Evolutionary conservation across 2,113 vertebrate genomes (phyloP).

Genomic region (Micronycteris hirsuta): DNA sequence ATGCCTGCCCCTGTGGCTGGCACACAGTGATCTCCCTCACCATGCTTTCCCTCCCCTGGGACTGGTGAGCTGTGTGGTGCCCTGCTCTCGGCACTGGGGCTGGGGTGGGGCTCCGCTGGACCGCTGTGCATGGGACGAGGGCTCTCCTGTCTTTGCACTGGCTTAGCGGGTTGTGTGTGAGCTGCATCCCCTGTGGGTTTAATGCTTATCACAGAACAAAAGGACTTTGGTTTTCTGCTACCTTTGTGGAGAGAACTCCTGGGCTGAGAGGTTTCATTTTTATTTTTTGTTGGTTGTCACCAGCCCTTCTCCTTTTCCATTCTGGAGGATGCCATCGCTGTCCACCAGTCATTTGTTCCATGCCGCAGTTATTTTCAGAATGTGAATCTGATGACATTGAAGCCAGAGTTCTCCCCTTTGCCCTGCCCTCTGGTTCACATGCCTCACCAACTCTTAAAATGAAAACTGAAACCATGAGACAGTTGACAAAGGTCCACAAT

Average conservation of each 20-base stretch:
- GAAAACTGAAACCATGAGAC: neutral
- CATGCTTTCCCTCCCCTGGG: neutral
- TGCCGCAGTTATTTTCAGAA: neutral
- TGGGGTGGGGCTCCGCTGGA: too few species aligned
- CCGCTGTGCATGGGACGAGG: too few species aligned
- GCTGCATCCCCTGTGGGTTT: neutral
- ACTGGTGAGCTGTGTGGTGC: neutral
- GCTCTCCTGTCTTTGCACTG: neutral
- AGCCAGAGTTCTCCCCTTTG: neutral
- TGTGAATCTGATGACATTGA: neutral
- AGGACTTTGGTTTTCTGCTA: neutral
- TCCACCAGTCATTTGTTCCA: neutral
- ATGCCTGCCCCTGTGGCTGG: rapidly evolving
- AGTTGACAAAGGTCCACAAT: rapidly evolving
- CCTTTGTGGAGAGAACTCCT: neutral
- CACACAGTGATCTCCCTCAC: too few species aligned
- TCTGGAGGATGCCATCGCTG: neutral
- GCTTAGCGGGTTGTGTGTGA: neutral
- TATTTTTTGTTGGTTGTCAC: neutral
- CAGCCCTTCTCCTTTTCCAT: neutral
- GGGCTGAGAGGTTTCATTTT: neutral
- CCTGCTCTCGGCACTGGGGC: neutral
- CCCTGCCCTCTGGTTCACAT: neutral
- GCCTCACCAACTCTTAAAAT: neutral
- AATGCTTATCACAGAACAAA: neutral